A percentile compares a stretch with the other conserved stretches of the same genome.
Evolutionary conservation across 1,140 invertebrate species (phyloP).

Genomic region (Macrotrachela quadricornifera): DNA sequence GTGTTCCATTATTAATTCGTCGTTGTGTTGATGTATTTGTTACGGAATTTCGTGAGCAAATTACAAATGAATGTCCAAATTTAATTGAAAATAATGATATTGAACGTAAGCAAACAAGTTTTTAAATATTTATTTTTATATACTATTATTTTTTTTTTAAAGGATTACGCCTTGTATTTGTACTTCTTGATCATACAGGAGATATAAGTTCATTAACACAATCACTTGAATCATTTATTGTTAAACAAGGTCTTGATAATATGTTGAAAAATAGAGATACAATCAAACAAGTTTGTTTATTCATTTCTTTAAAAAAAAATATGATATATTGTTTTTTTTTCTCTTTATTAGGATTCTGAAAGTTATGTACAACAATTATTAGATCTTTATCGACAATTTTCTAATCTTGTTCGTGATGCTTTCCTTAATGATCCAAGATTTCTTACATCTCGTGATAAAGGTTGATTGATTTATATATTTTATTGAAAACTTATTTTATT

Average conservation of each 20-base stretch:
- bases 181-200: constrained; percentile 71
- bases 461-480: constrained; percentile 13
- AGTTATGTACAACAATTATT: constrained; percentile 92
- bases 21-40: constrained; percentile 71
- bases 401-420: constrained; percentile 68
- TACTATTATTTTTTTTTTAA: constrained; percentile 15
- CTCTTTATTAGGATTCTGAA: constrained; percentile 67
- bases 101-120: constrained; percentile 43
- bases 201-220: constrained; percentile 73
- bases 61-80: constrained; percentile 73
- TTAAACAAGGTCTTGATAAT: constrained; percentile 71
- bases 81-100: constrained; percentile 85
- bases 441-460: constrained; percentile 81
- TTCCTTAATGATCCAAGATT: constrained; percentile 91
- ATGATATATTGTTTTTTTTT: too few relatives aligned
- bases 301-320: too few relatives aligned
- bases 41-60: constrained; percentile 62
- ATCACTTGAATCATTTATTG: constrained; percentile 76
- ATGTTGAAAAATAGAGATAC: constrained; percentile 87
- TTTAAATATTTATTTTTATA: background rate
- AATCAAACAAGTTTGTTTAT: constrained; percentile 48
- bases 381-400: constrained; percentile 75
- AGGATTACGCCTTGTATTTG: constrained; percentile 75
- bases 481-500: background rate
- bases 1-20: constrained; percentile 38